A percentile compares a stretch with the other conserved stretches of the same genome.
Conservation (phyloP, 2,888 invertebrate genomes). For the Drosophila siamana region DNA sequence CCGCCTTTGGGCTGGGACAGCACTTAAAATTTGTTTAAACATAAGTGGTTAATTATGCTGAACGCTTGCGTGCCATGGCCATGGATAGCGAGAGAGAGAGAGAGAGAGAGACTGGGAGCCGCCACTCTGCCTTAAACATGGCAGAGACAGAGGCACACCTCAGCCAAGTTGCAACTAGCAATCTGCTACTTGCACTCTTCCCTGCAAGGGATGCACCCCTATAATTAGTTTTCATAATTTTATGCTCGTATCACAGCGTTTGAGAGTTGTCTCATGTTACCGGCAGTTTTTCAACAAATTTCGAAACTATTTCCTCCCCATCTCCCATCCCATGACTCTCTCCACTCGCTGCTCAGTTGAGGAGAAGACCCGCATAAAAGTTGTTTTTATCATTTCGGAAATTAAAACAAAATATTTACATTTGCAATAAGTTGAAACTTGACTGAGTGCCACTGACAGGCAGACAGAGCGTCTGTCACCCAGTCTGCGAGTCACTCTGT, state of each 20-base stretch:
- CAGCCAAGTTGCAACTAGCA: conserved; percentile 21
- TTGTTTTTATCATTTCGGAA: conserved; percentile 61
- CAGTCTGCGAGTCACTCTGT: conserved; percentile 4
- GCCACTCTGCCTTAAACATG: conserved; percentile 3
- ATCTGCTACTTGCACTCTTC: neutral
- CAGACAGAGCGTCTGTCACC: conserved; percentile 14
- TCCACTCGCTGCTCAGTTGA: conserved; percentile 3
- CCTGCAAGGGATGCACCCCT: conserved; percentile 56
- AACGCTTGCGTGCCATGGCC: conserved; percentile 68
- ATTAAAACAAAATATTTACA: conserved; percentile 80
- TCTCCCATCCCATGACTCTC: conserved; percentile 4
- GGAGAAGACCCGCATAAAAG: conserved; percentile 64
- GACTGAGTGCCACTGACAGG: conserved; percentile 37
- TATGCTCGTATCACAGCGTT: conserved; percentile 66
- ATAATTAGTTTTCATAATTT: conserved; percentile 76
- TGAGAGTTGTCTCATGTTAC: conserved; percentile 44
- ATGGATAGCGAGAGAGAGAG: conserved; percentile 39
- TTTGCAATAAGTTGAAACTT: conserved; percentile 68
- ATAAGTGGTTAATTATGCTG: conserved; percentile 82
- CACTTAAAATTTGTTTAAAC: conserved; percentile 81
- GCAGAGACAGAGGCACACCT: conserved; percentile 55
- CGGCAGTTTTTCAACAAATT: conserved; percentile 35
- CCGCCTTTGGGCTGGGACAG: conserved; percentile 49
- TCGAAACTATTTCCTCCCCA: conserved; percentile 16
- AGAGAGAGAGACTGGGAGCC: too few relatives aligned